Conservation (phyloP, 2,797 vertebrate genomes). For the Cynopterus sphinx region DNA sequence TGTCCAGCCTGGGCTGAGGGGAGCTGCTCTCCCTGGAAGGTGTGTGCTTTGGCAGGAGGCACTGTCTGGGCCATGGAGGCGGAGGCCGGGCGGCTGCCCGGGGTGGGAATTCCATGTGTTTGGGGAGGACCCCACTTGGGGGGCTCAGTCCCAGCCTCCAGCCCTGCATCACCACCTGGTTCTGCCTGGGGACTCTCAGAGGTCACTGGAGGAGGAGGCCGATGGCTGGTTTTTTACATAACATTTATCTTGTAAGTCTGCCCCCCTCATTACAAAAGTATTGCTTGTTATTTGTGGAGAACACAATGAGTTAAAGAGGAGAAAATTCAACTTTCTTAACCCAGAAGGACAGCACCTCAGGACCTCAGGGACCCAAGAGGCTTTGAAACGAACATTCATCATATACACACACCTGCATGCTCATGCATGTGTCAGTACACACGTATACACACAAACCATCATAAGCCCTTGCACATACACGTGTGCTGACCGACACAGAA, state of each 20-base stretch:
- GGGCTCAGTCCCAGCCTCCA: background rate
- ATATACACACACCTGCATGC: background rate
- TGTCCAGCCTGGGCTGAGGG: background rate
- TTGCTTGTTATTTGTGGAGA: background rate
- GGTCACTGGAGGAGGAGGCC: background rate
- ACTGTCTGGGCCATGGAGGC: slow-evolving; percentile 84
- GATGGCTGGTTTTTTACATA: background rate
- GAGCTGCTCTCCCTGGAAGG: slow-evolving; percentile 71
- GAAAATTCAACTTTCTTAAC: background rate
- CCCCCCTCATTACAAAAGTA: background rate
- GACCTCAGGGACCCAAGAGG: background rate
- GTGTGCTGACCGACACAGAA: too few species aligned
- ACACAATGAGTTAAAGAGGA: background rate
- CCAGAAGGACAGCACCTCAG: background rate
- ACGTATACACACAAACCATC: too few species aligned
- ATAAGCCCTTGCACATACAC: background rate
- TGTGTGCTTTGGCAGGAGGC: slow-evolving; percentile 87
- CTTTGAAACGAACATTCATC: background rate
- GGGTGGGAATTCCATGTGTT: slow-evolving; percentile 86
- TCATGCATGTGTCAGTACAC: background rate
- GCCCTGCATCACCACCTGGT: background rate
- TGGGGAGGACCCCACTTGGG: background rate
- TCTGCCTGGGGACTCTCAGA: background rate
- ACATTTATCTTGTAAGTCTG: background rate
- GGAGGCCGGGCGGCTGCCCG: slow-evolving; percentile 83